phyloP scores from a whole-genome alignment of 2,888 invertebrate species.

The Nymphalis urticae region DNA sequence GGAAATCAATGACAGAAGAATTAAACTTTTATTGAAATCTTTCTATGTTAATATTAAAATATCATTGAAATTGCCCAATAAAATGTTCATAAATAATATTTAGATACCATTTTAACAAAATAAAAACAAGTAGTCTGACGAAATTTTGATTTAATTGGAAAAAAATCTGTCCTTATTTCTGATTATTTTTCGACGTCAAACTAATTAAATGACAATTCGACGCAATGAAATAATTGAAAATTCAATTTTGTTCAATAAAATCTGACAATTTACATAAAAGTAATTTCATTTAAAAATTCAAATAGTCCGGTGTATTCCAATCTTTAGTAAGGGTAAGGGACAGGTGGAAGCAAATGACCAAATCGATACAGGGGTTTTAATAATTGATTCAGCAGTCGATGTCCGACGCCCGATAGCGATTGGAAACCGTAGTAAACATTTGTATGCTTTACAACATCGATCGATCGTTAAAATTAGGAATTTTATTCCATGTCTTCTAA shows the following conservation, averaged over 20 bases:
- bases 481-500: slow-evolving; percentile 16
- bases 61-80: no score
- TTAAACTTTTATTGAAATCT: no score
- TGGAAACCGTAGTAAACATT: slow-evolving; percentile 46
- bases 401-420: slow-evolving; percentile 45
- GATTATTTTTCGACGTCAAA: no score
- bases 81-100: no score
- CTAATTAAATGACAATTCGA: no score
- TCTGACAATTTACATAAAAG: neutral
- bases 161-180: no score
- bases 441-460: slow-evolving; percentile 43
- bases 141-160: no score
- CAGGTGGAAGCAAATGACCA: slow-evolving; percentile 67
- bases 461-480: slow-evolving; percentile 32
- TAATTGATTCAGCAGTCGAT: slow-evolving; percentile 54
- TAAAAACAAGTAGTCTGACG: no score
- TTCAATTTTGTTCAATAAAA: neutral
- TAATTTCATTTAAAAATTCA: neutral
- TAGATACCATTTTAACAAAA: no score
- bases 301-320: slow-evolving; percentile 40
- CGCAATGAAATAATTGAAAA: no score
- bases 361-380: slow-evolving; percentile 67
- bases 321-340: slow-evolving; percentile 54
- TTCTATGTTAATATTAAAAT: no score
- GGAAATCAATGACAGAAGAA: no score